phyloP scores from a whole-genome alignment of 1,140 invertebrate species.

The Stratiolaelaps scimitus region DNA sequence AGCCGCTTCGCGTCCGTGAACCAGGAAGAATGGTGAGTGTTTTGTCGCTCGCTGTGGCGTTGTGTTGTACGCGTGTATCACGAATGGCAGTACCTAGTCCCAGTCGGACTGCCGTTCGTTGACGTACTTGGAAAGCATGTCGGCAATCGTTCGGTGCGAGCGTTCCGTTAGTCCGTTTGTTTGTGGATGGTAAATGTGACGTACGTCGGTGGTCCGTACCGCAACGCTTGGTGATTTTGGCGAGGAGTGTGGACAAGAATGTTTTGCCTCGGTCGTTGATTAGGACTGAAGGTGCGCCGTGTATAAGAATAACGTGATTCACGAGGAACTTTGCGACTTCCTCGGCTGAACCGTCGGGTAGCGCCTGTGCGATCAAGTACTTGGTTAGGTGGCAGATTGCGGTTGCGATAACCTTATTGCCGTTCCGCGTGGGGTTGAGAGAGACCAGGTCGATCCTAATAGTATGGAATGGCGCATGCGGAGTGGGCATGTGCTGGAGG shows the following conservation, averaged over 20 bases:
- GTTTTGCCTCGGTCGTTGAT: conserved; percentile 3
- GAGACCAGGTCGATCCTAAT: background rate
- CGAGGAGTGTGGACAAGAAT: background rate
- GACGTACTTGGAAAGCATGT: background rate
- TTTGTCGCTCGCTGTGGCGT: background rate
- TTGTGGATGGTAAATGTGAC: background rate
- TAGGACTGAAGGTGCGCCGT: too few species aligned
- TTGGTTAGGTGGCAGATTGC: too few species aligned
- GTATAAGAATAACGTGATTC: background rate
- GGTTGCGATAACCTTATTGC: too few species aligned
- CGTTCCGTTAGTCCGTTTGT: too few species aligned
- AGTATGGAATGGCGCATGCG: background rate
- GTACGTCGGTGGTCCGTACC: too few species aligned
- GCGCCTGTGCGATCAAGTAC: background rate
- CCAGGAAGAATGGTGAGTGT: conserved; percentile 2
- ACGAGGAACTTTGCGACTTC: conserved; percentile 6
- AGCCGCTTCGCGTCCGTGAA: background rate
- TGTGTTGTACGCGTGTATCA: too few species aligned
- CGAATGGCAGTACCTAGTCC: background rate
- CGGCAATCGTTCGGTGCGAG: background rate
- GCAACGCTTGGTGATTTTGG: background rate
- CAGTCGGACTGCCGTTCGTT: background rate
- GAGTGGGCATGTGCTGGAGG: background rate
- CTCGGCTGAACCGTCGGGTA: too few species aligned
- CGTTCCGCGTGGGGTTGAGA: background rate